Evolutionary conservation across 2,113 vertebrate genomes (phyloP).

Genomic region (Heterocephalus glaber): DNA sequence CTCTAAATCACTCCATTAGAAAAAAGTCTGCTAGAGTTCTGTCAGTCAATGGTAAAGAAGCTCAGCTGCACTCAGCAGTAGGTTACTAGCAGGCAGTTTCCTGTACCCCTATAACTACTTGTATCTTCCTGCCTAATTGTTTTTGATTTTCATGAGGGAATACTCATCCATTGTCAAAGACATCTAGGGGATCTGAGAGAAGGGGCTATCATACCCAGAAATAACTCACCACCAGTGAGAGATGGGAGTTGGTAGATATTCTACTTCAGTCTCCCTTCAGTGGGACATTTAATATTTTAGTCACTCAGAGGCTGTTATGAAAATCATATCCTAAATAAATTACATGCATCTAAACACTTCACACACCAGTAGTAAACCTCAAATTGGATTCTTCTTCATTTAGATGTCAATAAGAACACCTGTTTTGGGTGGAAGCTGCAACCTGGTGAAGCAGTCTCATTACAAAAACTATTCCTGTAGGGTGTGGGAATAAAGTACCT

Average conservation of each 20-base stretch:
- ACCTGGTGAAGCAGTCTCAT: not conserved
- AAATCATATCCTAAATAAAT: not conserved
- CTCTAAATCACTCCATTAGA: not conserved
- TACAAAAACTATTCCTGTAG: not conserved
- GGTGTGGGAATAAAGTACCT: not conserved
- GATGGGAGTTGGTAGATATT: not conserved
- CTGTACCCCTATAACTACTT: not conserved
- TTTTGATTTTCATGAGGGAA: not conserved
- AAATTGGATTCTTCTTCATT: not conserved
- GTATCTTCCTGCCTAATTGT: not conserved
- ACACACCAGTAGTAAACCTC: not conserved
- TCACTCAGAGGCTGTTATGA: not conserved
- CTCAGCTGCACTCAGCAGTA: not conserved
- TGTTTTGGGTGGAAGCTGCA: not conserved
- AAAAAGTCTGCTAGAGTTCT: not conserved
- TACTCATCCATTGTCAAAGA: not conserved
- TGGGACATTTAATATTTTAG: not conserved
- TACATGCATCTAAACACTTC: not conserved
- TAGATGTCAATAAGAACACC: not conserved
- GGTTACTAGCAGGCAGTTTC: not conserved
- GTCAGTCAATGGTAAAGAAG: not conserved
- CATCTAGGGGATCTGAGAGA: not conserved
- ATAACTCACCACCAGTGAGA: not conserved
- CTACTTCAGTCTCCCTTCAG: not conserved
- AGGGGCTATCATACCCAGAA: not conserved